Conservation (phyloP, 2,888 invertebrate species). For the Cynaeus angustus region DNA sequence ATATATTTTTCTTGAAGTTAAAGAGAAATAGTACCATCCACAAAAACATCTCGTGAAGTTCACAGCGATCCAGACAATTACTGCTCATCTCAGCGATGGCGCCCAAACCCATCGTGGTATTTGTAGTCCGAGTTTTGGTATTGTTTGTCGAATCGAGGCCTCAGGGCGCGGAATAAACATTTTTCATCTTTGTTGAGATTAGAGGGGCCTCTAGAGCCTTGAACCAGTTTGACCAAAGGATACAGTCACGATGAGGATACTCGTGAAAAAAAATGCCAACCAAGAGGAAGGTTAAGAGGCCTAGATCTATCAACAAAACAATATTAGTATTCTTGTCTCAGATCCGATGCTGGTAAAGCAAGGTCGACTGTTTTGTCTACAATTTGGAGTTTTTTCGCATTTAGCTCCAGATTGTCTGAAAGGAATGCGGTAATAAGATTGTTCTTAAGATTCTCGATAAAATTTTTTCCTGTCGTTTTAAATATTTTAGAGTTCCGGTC, state of each 20-base stretch:
- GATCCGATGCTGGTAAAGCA: slow-evolving; percentile 24
- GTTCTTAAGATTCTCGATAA: slow-evolving; percentile 3
- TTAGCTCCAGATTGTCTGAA: slow-evolving; percentile 25
- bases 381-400: slow-evolving; percentile 15
- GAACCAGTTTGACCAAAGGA: slow-evolving; percentile 33
- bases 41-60: slow-evolving; percentile 45
- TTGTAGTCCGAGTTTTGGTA: slow-evolving; percentile 23
- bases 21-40: slow-evolving; percentile 15
- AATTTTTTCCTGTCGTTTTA: slow-evolving; percentile 9
- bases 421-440: slow-evolving; percentile 40
- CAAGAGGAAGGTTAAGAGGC: slow-evolving; percentile 31
- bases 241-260: slow-evolving; percentile 30
- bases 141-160: slow-evolving; percentile 35
- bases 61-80: slow-evolving; percentile 38
- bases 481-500: slow-evolving; percentile 35
- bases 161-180: slow-evolving; percentile 38
- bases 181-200: slow-evolving; percentile 25
- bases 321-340: slow-evolving; percentile 24
- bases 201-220: slow-evolving; percentile 26
- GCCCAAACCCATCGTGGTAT: slow-evolving; percentile 26
- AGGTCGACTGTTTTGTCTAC: slow-evolving; percentile 33
- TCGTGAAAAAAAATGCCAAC: neutral
- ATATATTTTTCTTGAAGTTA: neutral
- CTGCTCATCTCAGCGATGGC: slow-evolving; percentile 33
- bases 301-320: slow-evolving; percentile 13